phyloP scores from a whole-genome alignment of 2,797 vertebrate species.

The Acanthis flammea region DNA sequence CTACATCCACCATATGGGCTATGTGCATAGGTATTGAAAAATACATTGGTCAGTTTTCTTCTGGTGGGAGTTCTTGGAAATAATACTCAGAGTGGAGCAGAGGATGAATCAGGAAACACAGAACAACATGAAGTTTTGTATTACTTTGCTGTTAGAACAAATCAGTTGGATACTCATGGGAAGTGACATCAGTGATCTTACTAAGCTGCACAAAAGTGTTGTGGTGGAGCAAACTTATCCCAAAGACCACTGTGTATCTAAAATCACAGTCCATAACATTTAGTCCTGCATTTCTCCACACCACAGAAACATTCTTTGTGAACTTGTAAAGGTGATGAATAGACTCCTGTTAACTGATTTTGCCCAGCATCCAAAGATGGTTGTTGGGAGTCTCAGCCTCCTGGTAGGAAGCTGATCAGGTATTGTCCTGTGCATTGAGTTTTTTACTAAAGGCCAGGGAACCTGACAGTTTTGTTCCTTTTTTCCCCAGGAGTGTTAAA shows the following conservation, averaged over 20 bases:
- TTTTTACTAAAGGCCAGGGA: background rate
- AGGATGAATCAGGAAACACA: background rate
- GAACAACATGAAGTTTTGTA: background rate
- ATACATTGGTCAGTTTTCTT: accelerated
- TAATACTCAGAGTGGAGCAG: background rate
- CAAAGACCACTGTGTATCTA: background rate
- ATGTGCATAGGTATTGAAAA: conserved; percentile 89
- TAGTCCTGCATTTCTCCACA: background rate
- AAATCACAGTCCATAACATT: background rate
- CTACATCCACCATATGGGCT: conserved; percentile 98
- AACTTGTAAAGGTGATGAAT: background rate
- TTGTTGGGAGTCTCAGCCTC: background rate
- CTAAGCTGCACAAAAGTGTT: background rate
- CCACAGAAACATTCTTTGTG: background rate
- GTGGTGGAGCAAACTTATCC: background rate
- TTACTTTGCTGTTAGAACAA: background rate
- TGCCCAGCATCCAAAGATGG: background rate
- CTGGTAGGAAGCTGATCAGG: background rate
- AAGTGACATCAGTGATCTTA: background rate
- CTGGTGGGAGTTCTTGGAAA: background rate
- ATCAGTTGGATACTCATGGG: background rate
- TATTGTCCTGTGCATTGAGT: background rate
- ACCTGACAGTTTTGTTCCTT: background rate
- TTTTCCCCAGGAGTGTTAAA: conserved; percentile 87
- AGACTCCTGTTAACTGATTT: background rate